phyloP scores from a whole-genome alignment of 64 coral and sea anemone species.

The Pachyseris speciosa region DNA sequence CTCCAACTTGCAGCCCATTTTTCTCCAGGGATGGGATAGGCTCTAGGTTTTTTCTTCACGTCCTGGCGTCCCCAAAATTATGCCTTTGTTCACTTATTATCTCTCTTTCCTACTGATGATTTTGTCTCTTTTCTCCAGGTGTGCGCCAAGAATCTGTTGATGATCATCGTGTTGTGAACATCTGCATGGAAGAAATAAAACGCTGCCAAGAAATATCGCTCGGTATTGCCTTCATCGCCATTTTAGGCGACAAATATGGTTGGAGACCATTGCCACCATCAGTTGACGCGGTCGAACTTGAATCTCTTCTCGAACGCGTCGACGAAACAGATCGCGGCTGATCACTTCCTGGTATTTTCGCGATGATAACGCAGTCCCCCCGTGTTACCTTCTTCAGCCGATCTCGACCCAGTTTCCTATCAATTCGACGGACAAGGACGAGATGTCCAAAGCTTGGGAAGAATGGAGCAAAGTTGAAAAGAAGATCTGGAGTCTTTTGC shows the following conservation, averaged over 20 bases:
- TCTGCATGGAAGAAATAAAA: slow-evolving; percentile 79
- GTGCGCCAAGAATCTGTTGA: slow-evolving; percentile 68
- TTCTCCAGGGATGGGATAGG: too few relatives aligned
- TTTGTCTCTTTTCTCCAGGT: slow-evolving; percentile 32
- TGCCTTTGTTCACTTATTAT: too few relatives aligned
- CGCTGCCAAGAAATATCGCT: slow-evolving; percentile 66
- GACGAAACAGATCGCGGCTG: slow-evolving; percentile 27
- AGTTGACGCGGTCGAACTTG: slow-evolving; percentile 33
- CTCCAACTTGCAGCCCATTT: too few relatives aligned
- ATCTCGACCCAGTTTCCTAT: slow-evolving; percentile 59
- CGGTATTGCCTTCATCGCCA: slow-evolving; percentile 51
- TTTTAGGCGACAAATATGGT: slow-evolving; percentile 65
- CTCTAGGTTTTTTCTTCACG: too few relatives aligned
- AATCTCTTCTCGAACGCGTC: slow-evolving; percentile 9
- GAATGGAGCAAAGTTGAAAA: slow-evolving; percentile 52
- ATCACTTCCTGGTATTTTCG: slow-evolving; percentile 34
- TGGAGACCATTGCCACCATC: slow-evolving; percentile 48
- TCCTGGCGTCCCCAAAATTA: too few relatives aligned
- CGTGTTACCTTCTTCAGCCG: slow-evolving; percentile 40
- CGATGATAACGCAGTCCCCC: slow-evolving; percentile 41
- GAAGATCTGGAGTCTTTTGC: slow-evolving; percentile 11
- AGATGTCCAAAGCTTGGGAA: slow-evolving; percentile 32
- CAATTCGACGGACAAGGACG: slow-evolving; percentile 14
- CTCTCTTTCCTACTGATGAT: too few relatives aligned
- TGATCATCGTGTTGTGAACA: slow-evolving; percentile 53